Conservation (phyloP, 2,888 invertebrate genomes). For the Monochamus alternatus region DNA sequence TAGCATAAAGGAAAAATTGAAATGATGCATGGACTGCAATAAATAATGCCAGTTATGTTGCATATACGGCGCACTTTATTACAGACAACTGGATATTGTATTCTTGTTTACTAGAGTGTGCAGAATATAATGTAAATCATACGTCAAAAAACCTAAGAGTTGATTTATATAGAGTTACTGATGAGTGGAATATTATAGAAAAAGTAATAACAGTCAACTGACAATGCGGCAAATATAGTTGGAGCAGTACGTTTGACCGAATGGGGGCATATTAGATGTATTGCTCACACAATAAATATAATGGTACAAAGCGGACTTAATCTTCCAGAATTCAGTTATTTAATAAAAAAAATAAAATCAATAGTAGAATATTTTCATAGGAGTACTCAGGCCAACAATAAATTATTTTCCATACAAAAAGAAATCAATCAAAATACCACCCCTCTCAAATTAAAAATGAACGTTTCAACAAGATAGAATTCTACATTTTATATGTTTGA, state of each 20-base stretch:
- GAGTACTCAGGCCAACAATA: constrained; percentile 6
- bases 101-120: not conserved
- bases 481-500: constrained; percentile 50
- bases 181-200: not conserved
- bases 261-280: not conserved
- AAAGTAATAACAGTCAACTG: not conserved
- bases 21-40: not conserved
- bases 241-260: not conserved
- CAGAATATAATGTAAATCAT: not conserved
- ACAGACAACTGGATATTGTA: not conserved
- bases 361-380: constrained; percentile 7
- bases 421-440: not conserved
- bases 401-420: not conserved
- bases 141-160: not conserved
- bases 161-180: not conserved
- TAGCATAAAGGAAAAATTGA: not conserved
- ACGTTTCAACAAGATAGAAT: constrained; percentile 51
- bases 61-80: not conserved
- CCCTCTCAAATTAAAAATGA: not conserved
- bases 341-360: not conserved
- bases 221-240: constrained; percentile 1
- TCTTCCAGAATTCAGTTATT: not conserved
- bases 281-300: not conserved
- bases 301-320: not conserved
- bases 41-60: not conserved